Evolutionary conservation across 2,113 vertebrate species (phyloP), one percentile per base, ranked within the genome.

Genomic region (Colistium nudipinnis): DNA sequence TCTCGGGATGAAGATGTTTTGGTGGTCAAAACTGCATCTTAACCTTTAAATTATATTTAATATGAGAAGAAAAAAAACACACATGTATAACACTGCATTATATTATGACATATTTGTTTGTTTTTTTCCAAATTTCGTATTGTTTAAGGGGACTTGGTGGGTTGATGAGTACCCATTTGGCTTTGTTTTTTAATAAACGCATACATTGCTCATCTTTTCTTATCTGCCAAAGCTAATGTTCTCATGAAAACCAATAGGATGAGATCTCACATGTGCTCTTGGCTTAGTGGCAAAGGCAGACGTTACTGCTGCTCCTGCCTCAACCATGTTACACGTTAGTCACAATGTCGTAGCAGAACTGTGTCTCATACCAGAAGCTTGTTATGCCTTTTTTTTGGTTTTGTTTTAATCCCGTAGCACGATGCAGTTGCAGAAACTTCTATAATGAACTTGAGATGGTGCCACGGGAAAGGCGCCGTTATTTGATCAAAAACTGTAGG

Each of bases 201-300:
- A 31, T 56, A 35, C 41, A 51, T 53, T 67, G 62, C 53, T 80
- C 62, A 53, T 73, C 70, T 61, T 44, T 55, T 57, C 22, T 39
- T 25, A 17, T 68, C 19, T 75, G 55, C 60, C 53, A 74, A 74
- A 64, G 60, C 62, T 51, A 54, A 20, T 55, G 7, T 38, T 78
- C 62, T 49, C 25, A 38, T 38, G 41, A 49, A 49, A 71, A 44
- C 51, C 2, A 0, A n/a, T 31, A 65, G 44, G 64, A 62, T 49
- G 61, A 77, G 55, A 69, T 81, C 71, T 71, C 81, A 74, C 78
- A 74, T 66, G 69, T 67, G 55, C 73, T 55, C 62, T 53, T 54
- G 51, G 25, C 45, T 74, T 48, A 33, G 65, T 55, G 52, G 64
- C 68, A 87, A 78, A 85, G 75, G 76, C 63, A 64, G 49, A 76